Conservation (phyloP, 2,113 vertebrate genomes). For the Pluvianellus socialis region DNA sequence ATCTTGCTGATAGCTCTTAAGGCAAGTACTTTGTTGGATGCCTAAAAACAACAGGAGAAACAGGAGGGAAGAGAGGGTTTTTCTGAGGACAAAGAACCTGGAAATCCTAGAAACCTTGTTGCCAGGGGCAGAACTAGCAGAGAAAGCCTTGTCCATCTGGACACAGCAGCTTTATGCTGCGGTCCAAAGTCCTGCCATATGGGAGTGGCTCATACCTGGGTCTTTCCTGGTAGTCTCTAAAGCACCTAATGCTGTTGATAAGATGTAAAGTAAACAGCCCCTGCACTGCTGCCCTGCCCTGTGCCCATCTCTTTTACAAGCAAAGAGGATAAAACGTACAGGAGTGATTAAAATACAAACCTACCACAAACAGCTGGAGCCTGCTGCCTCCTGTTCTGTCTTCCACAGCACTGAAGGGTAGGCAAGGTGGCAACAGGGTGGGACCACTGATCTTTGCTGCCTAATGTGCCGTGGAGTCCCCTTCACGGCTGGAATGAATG, state of each 20-base stretch:
- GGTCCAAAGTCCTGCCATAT: slow-evolving; percentile 36
- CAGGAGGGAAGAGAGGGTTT: background rate
- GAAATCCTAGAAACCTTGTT: background rate
- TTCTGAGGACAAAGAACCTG: background rate
- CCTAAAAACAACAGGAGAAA: background rate
- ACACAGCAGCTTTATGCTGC: background rate
- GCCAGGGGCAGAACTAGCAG: background rate
- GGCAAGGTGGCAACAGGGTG: no score
- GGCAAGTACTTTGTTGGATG: background rate
- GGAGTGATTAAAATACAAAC: background rate
- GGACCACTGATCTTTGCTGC: background rate
- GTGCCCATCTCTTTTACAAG: background rate
- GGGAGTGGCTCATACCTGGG: background rate
- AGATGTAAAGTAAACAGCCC: slow-evolving; percentile 36
- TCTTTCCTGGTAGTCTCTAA: background rate
- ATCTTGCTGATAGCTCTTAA: background rate
- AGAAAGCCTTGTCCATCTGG: background rate
- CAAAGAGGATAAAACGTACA: background rate
- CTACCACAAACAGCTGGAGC: background rate
- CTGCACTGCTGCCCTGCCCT: background rate
- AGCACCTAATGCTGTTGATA: slow-evolving; percentile 29
- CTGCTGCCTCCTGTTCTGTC: background rate
- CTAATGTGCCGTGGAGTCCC: background rate
- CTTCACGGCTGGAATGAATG: background rate
- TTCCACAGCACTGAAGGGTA: background rate